Evolutionary conservation across 2,113 vertebrate genomes (phyloP).

Genomic region (Petaurus breviceps): DNA sequence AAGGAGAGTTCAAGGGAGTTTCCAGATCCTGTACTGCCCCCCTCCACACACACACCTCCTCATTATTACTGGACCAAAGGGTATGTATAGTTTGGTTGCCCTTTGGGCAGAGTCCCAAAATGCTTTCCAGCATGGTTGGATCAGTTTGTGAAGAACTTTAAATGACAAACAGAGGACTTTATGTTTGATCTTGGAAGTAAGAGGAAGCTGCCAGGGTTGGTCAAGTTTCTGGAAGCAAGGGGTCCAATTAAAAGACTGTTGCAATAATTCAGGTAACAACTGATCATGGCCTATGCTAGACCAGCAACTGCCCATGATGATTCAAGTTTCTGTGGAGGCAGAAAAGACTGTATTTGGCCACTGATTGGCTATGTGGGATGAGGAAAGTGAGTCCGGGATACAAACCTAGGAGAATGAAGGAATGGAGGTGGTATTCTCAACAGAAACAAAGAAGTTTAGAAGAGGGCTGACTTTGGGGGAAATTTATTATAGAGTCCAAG

Average conservation of each 20-base stretch:
- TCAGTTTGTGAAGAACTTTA: background rate
- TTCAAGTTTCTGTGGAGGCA: background rate
- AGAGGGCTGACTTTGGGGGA: background rate
- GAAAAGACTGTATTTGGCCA: background rate
- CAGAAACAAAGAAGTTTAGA: background rate
- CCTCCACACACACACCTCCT: no score
- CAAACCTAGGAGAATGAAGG: background rate
- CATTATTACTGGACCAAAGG: no score
- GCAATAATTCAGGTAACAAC: background rate
- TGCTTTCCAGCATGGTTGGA: no score
- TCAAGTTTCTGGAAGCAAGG: background rate
- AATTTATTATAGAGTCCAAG: background rate
- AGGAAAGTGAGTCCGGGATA: background rate
- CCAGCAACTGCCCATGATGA: background rate
- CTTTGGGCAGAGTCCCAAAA: no score
- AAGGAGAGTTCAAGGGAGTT: no score
- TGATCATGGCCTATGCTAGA: background rate
- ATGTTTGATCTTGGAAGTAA: background rate
- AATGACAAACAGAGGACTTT: background rate
- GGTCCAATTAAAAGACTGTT: background rate
- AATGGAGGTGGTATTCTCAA: background rate
- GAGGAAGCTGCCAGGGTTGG: background rate
- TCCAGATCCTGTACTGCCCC: no score
- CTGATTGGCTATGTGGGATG: background rate
- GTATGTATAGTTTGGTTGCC: no score